A percentile compares a stretch with the other conserved stretches of the same genome.
phyloP scores from a whole-genome alignment of 2,797 vertebrate genomes.

The Lepus townsendii region DNA sequence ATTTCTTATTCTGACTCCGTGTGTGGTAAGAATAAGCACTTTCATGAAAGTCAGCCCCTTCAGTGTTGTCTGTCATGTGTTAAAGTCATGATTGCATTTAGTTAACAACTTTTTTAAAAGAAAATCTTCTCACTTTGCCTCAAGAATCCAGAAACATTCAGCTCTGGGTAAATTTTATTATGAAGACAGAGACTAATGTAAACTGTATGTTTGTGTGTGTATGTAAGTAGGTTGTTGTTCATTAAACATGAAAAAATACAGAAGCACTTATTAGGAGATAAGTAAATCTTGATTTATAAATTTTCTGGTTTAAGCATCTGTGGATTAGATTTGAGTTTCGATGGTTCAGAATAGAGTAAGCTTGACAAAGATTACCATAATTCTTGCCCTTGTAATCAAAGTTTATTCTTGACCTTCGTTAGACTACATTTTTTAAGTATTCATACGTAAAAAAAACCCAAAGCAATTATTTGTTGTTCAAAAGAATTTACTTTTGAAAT shows the following conservation, averaged over 20 bases:
- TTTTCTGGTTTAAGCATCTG: constrained; percentile 18
- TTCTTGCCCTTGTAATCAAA: constrained; percentile 27
- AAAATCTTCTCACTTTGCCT: neutral
- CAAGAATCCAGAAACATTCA: constrained; percentile 52
- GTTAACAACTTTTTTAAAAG: neutral
- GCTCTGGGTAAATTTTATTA: neutral
- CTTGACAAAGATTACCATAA: constrained; percentile 26
- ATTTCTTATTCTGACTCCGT: constrained; percentile 22
- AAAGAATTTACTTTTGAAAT: constrained; percentile 19
- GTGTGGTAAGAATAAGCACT: constrained; percentile 26
- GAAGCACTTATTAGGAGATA: neutral
- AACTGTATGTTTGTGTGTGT: neutral
- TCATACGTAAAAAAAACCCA: constrained; percentile 25
- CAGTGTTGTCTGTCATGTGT: neutral
- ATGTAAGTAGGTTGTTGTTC: neutral
- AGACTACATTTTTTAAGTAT: neutral
- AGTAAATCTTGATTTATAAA: neutral
- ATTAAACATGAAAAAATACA: constrained; percentile 34
- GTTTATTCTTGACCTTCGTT: constrained; percentile 42
- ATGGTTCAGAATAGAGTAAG: constrained; percentile 9
- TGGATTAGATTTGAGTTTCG: constrained; percentile 49
- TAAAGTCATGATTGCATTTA: constrained; percentile 43
- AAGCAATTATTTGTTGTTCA: constrained; percentile 42
- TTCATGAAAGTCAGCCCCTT: neutral
- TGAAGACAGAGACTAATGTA: neutral